Conservation (phyloP, 2,797 vertebrate species). For the Pangasius sanitwongsei region DNA sequence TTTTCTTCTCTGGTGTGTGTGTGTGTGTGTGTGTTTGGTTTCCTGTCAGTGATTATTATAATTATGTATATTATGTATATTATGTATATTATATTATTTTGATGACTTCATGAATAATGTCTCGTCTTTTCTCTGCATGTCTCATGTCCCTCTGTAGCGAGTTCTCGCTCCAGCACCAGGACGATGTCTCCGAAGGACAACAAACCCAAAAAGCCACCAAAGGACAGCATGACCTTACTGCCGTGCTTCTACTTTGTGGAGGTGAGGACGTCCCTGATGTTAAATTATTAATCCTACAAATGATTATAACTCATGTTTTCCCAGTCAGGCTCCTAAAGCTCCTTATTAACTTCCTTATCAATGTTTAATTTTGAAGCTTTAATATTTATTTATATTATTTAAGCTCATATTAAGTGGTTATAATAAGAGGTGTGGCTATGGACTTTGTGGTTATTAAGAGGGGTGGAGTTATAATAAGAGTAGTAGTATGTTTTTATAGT, state of each 20-base stretch:
- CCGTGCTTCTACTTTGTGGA: constrained; percentile 95
- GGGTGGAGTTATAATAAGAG: too few species aligned
- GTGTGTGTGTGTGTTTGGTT: background rate
- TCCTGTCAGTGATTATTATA: background rate
- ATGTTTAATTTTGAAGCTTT: background rate
- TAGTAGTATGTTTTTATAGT: too few species aligned
- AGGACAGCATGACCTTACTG: constrained; percentile 91
- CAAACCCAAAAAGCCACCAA: constrained; percentile 82
- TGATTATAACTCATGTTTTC: background rate
- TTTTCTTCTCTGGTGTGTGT: background rate
- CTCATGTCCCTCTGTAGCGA: constrained; percentile 60
- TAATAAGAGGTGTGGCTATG: too few species aligned
- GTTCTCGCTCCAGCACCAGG: constrained; percentile 75
- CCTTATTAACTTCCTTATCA: background rate
- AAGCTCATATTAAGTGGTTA: background rate
- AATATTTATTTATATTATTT: background rate
- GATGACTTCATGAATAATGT: background rate
- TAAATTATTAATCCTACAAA: background rate
- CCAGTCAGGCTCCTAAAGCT: background rate
- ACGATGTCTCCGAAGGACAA: constrained; percentile 88
- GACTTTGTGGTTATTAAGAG: too few species aligned
- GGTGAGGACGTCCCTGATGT: constrained; percentile 58
- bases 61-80: too few species aligned
- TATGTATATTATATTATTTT: too few species aligned
- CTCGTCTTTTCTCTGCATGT: background rate